Conservation (phyloP, 2,797 vertebrate genomes). For the Leucoraja ocellata region DNA sequence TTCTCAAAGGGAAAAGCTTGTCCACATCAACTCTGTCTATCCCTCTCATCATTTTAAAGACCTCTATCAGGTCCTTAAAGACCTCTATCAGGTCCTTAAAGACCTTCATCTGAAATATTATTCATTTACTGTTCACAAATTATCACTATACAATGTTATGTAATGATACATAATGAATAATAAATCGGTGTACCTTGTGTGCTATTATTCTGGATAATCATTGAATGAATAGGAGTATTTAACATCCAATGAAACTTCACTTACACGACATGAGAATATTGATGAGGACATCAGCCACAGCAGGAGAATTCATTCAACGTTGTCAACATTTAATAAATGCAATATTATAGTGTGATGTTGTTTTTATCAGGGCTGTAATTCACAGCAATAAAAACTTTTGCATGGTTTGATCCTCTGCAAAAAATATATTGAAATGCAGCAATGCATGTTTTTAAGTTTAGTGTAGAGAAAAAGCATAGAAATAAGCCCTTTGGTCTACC, state of each 20-base stretch:
- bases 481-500: no score
- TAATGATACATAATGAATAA: background rate
- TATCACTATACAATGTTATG: background rate
- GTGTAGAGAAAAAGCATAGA: no score
- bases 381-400: background rate
- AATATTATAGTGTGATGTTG: background rate
- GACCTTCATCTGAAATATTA: no score
- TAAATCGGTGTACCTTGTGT: background rate
- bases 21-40: no score
- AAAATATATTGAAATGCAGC: background rate
- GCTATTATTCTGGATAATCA: background rate
- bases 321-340: background rate
- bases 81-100: no score
- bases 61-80: no score
- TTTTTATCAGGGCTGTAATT: background rate
- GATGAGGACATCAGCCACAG: background rate
- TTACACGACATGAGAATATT: background rate
- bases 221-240: background rate
- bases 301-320: background rate
- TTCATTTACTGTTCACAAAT: no score
- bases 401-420: background rate
- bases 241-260: background rate
- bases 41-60: no score
- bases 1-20: no score
- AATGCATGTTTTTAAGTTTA: background rate